Evolutionary conservation across 2,888 invertebrate species (phyloP).

Genomic region (Yponomeuta cagnagella): DNA sequence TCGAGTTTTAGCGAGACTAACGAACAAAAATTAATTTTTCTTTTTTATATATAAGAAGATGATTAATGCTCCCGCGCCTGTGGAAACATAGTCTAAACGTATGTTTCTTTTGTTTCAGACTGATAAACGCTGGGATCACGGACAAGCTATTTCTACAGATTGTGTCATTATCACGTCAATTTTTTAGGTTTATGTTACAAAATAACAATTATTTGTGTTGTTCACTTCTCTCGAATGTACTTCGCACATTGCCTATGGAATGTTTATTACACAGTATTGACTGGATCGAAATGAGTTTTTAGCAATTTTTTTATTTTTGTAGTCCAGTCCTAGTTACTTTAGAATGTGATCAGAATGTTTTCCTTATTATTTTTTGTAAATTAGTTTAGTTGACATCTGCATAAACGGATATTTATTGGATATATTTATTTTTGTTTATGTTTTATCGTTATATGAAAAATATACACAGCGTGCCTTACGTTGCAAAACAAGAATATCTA

Average conservation of each 20-base stretch:
- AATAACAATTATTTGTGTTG: background rate
- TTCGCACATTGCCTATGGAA: background rate
- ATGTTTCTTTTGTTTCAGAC: background rate
- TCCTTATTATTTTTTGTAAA: conserved; percentile 14
- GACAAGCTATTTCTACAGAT: background rate
- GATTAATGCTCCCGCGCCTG: too few species aligned
- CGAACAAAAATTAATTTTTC: too few species aligned
- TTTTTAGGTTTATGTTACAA: background rate
- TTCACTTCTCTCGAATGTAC: background rate
- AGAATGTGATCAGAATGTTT: conserved; percentile 7
- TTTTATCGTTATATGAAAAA: background rate
- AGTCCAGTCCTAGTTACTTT: background rate
- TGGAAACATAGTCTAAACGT: background rate
- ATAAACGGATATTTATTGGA: conserved; percentile 38
- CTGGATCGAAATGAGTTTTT: background rate
- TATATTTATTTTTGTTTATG: background rate
- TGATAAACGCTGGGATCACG: background rate
- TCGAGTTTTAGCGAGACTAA: too few species aligned
- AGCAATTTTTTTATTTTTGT: background rate
- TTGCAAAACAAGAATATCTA: too few species aligned
- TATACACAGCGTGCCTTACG: too few species aligned
- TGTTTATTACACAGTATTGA: background rate
- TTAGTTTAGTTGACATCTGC: conserved; percentile 34
- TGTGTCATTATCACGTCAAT: background rate
- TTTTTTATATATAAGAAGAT: too few species aligned